A percentile compares a stretch with the other conserved stretches of the same genome.
These are phyloP conservation scores for Helicoverpa assulta DNA, from an alignment of 2,888 invertebrate genomes.

Conservation along the genomic window DNA sequence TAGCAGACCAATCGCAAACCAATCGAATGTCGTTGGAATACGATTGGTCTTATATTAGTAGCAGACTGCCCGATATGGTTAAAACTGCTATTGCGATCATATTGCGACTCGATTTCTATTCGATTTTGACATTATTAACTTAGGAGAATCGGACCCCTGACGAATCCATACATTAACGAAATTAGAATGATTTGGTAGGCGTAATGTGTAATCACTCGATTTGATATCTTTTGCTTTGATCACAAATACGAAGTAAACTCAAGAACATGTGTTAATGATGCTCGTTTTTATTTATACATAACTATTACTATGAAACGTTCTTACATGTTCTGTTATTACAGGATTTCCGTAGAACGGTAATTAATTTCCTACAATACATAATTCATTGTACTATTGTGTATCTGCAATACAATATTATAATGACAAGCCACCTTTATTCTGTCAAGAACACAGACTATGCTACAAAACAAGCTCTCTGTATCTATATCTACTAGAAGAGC, in stretches of 20 bases:
- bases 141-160: too few species aligned
- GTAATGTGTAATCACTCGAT: constrained; percentile 39
- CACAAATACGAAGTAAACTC: not conserved
- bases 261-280: constrained; percentile 28
- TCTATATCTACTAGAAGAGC: not conserved
- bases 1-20: too few species aligned
- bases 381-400: constrained; percentile 2
- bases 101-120: too few species aligned
- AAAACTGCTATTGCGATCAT: too few species aligned
- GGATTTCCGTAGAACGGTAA: not conserved
- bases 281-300: constrained; percentile 36
- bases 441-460: not conserved
- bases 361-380: not conserved
- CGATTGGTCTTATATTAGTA: too few species aligned
- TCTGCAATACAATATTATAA: constrained; percentile 23
- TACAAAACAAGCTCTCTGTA: not conserved
- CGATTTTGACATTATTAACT: too few species aligned
- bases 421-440: constrained; percentile 7
- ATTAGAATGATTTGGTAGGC: constrained; percentile 33
- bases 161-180: not conserved
- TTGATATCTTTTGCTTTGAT: constrained; percentile 28
- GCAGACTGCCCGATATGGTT: too few species aligned
- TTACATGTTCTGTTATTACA: constrained; percentile 1
- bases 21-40: too few species aligned
- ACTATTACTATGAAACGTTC: constrained; percentile 6